Conservation (phyloP, 2,113 vertebrate species). For the Smithornis capensis region DNA sequence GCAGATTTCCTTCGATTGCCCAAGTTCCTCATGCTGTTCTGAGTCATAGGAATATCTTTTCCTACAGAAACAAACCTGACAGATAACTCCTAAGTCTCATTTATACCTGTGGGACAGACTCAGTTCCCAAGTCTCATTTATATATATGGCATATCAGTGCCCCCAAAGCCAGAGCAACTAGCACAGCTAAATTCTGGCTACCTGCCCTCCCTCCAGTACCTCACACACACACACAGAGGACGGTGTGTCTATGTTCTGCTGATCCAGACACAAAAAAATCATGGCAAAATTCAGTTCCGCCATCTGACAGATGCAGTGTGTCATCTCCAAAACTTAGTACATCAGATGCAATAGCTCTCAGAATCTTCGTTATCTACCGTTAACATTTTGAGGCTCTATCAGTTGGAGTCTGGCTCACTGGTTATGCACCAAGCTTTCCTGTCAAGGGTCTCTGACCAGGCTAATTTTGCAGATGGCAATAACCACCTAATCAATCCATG, state of each 20-base stretch:
- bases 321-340: background rate
- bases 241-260: background rate
- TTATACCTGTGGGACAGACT: background rate
- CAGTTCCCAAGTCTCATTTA: background rate
- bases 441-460: slow-evolving; percentile 27
- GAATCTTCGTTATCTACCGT: background rate
- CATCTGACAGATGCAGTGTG: background rate
- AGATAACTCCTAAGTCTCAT: background rate
- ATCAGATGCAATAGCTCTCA: background rate
- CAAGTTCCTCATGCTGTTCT: background rate
- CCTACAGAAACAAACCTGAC: background rate
- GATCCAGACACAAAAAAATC: background rate
- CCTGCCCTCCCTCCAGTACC: background rate
- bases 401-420: background rate
- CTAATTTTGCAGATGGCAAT: slow-evolving; percentile 56
- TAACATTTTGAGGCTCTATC: background rate
- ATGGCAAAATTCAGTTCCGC: background rate
- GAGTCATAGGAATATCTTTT: background rate
- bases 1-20: background rate
- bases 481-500: slow-evolving; percentile 56
- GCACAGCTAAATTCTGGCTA: background rate
- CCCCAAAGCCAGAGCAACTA: background rate
- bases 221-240: background rate
- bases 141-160: background rate
- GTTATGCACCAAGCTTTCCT: background rate